Base-by-base conservation (phyloP, 2,113 vertebrate genomes). In the Plecturocebus donacophilus region DNA sequence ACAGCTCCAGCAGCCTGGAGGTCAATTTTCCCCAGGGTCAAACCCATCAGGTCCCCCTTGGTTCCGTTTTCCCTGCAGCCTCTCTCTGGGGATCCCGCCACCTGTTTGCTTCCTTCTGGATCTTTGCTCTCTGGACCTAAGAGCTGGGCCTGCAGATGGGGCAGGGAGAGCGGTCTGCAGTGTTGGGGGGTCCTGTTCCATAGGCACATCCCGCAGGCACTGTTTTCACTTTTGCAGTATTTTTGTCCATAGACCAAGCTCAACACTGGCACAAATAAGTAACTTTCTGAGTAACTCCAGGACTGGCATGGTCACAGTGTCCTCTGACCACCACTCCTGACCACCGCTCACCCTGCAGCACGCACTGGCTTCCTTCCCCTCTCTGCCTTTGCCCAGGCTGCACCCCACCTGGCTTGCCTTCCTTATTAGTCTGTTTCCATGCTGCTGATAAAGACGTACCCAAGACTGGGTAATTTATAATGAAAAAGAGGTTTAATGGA, bases 301-400 rank as follows among this genome's bases (percentile, higher is more conserved):
- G 25, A 19, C 13, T 3, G 6, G 6, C 23, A 0, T 0, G 25
- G 23, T 45, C 73, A 42, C 40, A 13, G 25, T 2, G 1, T 42
- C 35, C 58, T 40, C 0, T 6, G 21, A 2, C 27, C 1, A 0
- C 40, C 5, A 27, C 12, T 58, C 56, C 73, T 45, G 13, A 13
- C 52, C 11, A 4, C 38, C 1, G 2, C 27, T 5, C 11, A 3
- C 10, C 17, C 27, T 1, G 19, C 40, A 23, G 27, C 30, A 17
- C 4, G 11, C 35, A 38, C 40, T 0, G 32, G 52, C 17, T 25
- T 4, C 54, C 85, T 19, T 12, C n/a, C 83, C 14, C 0, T 11
- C 30, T 14, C 35, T 14, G 58, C 11, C 83, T 49, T 23, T n/a
- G 25, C 3, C 52, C 8, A 1, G 56, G 1, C n/a, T 8, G 27